These are phyloP conservation scores for Morone saxatilis DNA, from an alignment of 2,113 vertebrate genomes.

Conservation along the genomic window DNA sequence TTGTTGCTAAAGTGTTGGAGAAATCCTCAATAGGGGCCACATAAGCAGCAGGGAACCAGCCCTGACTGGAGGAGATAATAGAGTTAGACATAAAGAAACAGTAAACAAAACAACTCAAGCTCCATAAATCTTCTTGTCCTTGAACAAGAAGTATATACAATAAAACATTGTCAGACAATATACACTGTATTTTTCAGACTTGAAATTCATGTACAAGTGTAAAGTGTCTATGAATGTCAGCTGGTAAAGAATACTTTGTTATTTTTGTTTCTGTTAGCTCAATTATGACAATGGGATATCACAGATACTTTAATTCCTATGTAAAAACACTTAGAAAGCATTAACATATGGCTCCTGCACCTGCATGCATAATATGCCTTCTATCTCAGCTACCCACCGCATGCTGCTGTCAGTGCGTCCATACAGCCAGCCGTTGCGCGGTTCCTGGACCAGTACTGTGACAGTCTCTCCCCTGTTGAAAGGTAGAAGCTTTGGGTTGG, in stretches of 20 bases:
- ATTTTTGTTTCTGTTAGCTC: no score
- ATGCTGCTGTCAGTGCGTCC: conserved; percentile 90
- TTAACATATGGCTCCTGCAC: not conserved
- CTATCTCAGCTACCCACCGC: conserved; percentile 79
- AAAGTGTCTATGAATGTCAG: not conserved
- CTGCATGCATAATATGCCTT: not conserved
- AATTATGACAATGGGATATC: no score
- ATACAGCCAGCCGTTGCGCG: conserved; percentile 95
- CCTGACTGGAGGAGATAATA: conserved; percentile 84
- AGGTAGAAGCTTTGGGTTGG: conserved; percentile 91
- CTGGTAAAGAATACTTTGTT: not conserved
- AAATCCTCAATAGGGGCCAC: conserved; percentile 86
- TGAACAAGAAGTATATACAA: not conserved
- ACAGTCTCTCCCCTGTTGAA: conserved; percentile 88
- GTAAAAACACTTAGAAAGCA: not conserved
- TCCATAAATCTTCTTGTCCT: not conserved
- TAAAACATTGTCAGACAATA: not conserved
- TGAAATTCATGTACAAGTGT: no score
- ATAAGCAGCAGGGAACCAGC: conserved; percentile 97
- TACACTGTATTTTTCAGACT: not conserved
- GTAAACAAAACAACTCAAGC: not conserved
- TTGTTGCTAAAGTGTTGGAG: conserved; percentile 62
- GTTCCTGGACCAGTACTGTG: conserved; percentile 88
- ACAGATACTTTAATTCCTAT: not conserved
- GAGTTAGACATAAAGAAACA: conserved; percentile 9